phyloP scores from a whole-genome alignment of 2,113 vertebrate species.

The Xyrauchen texanus region DNA sequence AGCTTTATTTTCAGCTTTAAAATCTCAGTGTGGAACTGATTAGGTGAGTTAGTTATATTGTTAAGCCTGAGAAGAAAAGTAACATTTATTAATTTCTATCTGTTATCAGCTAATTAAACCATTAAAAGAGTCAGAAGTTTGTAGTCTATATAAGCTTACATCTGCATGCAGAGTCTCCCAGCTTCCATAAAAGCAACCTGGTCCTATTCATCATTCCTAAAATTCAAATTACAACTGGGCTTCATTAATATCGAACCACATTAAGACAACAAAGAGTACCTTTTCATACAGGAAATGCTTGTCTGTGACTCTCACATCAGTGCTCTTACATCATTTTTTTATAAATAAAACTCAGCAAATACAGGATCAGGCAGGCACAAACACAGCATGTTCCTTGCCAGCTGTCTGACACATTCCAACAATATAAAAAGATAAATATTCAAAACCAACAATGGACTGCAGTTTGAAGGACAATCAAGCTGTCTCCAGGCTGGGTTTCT shows the following conservation, averaged over 20 bases:
- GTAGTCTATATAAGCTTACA: neutral
- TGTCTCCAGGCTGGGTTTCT: neutral
- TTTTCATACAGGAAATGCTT: neutral
- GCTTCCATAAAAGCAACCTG: neutral
- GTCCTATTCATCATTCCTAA: neutral
- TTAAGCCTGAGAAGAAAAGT: neutral
- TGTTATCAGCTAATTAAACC: slow-evolving; percentile 25
- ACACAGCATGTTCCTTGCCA: neutral
- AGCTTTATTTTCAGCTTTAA: neutral
- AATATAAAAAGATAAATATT: neutral
- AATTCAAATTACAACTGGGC: neutral
- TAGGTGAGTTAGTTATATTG: neutral
- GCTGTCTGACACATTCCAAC: slow-evolving; percentile 3
- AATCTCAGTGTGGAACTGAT: neutral
- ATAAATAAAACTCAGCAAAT: neutral
- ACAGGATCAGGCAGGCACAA: neutral
- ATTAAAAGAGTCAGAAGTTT: neutral
- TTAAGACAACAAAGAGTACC: neutral
- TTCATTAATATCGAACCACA: slow-evolving; percentile 35
- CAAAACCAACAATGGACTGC: neutral
- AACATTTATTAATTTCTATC: neutral
- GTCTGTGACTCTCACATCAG: neutral
- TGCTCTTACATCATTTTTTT: neutral
- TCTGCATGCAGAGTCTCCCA: neutral
- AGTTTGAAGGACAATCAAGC: slow-evolving; percentile 12